Conservation (phyloP, 2,113 vertebrate species). For the Candoia aspera region DNA sequence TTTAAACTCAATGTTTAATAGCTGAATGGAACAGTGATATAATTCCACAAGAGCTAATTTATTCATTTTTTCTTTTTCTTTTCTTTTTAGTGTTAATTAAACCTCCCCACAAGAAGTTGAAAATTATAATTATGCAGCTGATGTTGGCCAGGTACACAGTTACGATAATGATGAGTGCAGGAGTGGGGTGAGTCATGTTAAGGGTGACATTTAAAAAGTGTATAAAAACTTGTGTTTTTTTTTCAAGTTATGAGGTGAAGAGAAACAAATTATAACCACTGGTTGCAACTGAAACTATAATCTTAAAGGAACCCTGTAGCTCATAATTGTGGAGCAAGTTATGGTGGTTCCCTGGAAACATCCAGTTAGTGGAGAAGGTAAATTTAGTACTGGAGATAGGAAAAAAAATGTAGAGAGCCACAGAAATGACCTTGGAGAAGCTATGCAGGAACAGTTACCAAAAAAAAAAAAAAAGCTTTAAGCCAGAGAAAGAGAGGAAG, state of each 20-base stretch:
- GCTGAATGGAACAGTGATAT: background rate
- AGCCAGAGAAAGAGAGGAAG: too few relatives aligned
- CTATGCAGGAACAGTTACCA: background rate
- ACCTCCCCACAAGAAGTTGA: slow-evolving; percentile 37
- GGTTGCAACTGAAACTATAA: background rate
- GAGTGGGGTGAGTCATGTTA: slow-evolving; percentile 49
- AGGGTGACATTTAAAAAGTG: slow-evolving; percentile 47
- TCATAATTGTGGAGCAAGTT: background rate
- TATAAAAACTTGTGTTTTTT: background rate
- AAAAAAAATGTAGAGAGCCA: background rate
- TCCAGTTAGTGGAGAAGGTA: background rate
- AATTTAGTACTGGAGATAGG: background rate
- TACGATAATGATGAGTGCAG: slow-evolving; percentile 59
- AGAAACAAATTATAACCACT: background rate
- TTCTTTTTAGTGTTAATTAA: slow-evolving; percentile 35
- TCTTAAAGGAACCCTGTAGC: background rate
- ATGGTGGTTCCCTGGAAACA: background rate
- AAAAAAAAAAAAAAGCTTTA: too few relatives aligned
- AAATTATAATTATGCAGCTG: slow-evolving; percentile 56
- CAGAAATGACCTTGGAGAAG: background rate
- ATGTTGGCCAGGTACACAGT: slow-evolving; percentile 14
- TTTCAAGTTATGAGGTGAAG: background rate
- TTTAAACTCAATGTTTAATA: background rate
- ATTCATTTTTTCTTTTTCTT: background rate
- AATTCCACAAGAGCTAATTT: background rate